Conservation (phyloP, 2,797 vertebrate genomes). For the Vireo griseus region DNA sequence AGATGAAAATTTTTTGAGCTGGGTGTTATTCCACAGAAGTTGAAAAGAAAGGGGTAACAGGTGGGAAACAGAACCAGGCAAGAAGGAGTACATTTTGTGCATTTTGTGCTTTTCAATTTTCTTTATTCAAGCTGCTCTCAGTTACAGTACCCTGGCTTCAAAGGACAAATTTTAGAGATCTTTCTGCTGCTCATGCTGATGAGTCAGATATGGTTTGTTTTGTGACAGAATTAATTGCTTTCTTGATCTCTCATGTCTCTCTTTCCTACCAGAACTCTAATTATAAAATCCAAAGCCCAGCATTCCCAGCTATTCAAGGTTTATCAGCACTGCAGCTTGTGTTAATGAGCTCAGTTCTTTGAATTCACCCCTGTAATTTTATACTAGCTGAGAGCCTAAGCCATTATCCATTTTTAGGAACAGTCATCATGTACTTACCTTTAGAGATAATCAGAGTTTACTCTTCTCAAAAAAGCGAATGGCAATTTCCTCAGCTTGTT, state of each 20-base stretch:
- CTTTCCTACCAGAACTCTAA: background rate
- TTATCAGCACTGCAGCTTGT: background rate
- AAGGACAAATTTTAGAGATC: background rate
- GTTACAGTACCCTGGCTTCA: background rate
- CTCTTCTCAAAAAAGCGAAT: background rate
- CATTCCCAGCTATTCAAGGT: background rate
- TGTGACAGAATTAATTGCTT: background rate
- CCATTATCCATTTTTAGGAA: background rate
- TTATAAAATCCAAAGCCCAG: background rate
- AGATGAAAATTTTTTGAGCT: background rate
- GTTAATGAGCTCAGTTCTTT: background rate
- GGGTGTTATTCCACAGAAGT: background rate
- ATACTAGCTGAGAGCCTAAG: background rate
- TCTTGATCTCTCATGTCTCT: background rate
- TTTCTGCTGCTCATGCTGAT: background rate
- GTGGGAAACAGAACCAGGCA: background rate
- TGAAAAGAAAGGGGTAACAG: background rate
- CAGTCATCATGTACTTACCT: background rate
- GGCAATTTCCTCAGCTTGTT: background rate
- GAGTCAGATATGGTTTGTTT: constrained; percentile 17
- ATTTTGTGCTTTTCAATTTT: background rate
- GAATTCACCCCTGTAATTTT: background rate
- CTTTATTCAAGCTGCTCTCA: background rate
- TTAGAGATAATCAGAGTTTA: background rate
- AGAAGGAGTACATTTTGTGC: background rate